Evolutionary conservation across 2,888 invertebrate species (phyloP), one percentile per base, ranked within the genome.

Genomic region (Dicranocentrus wangi): DNA sequence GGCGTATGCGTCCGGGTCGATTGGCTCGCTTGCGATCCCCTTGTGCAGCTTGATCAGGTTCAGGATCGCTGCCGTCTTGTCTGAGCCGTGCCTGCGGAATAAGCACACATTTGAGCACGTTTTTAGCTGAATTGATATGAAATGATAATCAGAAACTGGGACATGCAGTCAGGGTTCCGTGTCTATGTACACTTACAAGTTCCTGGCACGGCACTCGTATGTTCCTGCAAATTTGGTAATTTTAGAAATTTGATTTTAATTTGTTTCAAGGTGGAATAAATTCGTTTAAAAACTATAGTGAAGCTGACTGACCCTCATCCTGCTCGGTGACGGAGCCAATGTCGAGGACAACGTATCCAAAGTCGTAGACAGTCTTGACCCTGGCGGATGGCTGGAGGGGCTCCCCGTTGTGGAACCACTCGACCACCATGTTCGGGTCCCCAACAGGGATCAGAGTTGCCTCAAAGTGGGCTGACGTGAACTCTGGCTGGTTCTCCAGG

Each of bases 391-490:
- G 95, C 77, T 95, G 92, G 85, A 99, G 89, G 0, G 96, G 95
- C 87, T 95, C 92, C 3, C 96, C 97, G 88, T 99, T 96, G 88
- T 96, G 96, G 90, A 95, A 98, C 98, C 98, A 99, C 90, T 98
- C 98, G 25, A 97, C 95, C 88, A 94, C 94, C 90, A 98, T 93
- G 55, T 95, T 63, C 1, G 97, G 97, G 89, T 98, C 98, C 83
- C 96, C 96, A 7, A 97, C 94, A 1, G 98, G 98, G 19, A 96
- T 92, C 63, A 98, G 91, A 1, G 95, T 96, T 88, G 97, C 97
- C 90, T 98, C 98, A 88, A 97, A 97, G 90, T 81, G 81, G n/a
- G 60, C 66, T 5, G 51, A 51, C 7, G 53, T 53, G 8, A 60
- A 65, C n/a, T 73, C 73, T 21, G 73, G 73, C 2, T 65, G 27